These are phyloP conservation scores for Microvelia longipes DNA, from an alignment of 1,140 invertebrate genomes.

Conservation along the genomic window DNA sequence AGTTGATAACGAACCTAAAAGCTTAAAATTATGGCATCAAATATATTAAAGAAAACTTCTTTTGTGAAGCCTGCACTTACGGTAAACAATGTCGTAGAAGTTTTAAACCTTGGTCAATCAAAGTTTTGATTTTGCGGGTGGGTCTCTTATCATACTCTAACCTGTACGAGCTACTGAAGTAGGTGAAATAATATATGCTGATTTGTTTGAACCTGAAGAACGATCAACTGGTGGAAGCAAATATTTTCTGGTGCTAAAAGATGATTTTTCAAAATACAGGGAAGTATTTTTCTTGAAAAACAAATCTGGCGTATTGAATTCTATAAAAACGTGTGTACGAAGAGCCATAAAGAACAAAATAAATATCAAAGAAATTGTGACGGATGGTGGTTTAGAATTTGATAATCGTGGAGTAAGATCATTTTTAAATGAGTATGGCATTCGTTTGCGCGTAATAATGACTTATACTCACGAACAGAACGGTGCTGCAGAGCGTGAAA, in stretches of 20 bases:
- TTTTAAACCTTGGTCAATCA: neutral
- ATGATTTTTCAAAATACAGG: neutral
- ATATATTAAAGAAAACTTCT: neutral
- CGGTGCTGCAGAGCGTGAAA: neutral
- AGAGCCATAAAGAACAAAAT: neutral
- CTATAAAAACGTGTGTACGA: neutral
- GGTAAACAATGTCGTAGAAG: neutral
- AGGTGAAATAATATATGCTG: neutral
- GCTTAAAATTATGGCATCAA: neutral
- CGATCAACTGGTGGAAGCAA: neutral
- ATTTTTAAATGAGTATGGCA: neutral
- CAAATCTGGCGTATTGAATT: neutral
- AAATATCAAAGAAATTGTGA: neutral
- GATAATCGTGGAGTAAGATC: neutral
- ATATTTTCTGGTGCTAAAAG: neutral
- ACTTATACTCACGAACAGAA: neutral
- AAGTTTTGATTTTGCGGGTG: too few relatives aligned
- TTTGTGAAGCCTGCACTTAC: neutral
- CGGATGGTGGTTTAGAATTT: neutral
- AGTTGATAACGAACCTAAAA: neutral
- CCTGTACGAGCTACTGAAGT: neutral
- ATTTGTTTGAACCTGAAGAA: neutral
- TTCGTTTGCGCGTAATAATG: neutral
- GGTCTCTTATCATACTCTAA: too few relatives aligned
- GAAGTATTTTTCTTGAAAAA: neutral